These are phyloP conservation scores for Vireo griseus DNA, from an alignment of 2,797 vertebrate genomes.

Conservation along the genomic window DNA sequence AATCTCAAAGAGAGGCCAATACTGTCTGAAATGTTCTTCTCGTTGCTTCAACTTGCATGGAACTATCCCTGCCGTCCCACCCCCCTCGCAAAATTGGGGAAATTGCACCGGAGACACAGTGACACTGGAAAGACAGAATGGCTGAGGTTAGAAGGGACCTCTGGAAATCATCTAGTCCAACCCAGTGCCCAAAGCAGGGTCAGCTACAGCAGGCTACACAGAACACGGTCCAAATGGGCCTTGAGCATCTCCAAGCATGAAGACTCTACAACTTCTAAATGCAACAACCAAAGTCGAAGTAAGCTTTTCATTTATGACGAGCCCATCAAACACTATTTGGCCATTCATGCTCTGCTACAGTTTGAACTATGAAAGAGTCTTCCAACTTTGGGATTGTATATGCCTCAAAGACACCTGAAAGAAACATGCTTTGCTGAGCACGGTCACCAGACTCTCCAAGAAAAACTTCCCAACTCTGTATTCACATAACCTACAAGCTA, in stretches of 20 bases:
- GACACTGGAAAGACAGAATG: not conserved
- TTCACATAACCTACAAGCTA: not conserved
- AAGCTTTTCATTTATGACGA: not conserved
- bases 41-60: not conserved
- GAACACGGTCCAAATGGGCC: not conserved
- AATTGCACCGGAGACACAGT: not conserved
- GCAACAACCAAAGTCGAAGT: not conserved
- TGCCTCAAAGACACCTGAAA: not conserved
- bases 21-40: not conserved
- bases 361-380: not conserved
- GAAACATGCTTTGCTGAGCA: not conserved
- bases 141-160: not conserved
- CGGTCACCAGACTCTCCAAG: not conserved
- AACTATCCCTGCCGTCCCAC: not conserved
- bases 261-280: not conserved
- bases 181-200: not conserved
- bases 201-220: not conserved
- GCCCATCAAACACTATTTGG: not conserved
- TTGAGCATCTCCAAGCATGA: not conserved
- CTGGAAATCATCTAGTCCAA: not conserved
- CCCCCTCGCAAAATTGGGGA: fast-evolving
- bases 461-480: not conserved
- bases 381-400: not conserved
- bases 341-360: not conserved
- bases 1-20: not conserved